phyloP scores from a whole-genome alignment of 2,888 invertebrate genomes.

The Melolontha melolontha region DNA sequence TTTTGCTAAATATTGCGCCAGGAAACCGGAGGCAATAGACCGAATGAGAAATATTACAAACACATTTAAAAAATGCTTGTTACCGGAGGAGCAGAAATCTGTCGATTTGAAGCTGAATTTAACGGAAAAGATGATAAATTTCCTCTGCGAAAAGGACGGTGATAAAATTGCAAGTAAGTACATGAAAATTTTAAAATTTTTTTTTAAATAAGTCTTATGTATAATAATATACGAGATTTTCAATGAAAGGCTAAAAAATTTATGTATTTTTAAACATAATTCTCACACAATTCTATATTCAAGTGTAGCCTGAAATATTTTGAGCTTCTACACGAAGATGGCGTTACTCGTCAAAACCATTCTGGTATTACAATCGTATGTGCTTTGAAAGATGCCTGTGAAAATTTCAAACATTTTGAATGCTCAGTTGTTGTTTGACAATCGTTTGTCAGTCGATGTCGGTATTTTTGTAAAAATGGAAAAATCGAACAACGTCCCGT shows the following conservation, averaged over 20 bases:
- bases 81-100: conserved; percentile 71
- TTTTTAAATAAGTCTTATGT: conserved; percentile 3
- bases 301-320: no score
- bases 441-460: no score
- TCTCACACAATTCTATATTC: no score
- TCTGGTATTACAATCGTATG: no score
- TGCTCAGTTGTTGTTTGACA: no score
- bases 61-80: conserved; percentile 74
- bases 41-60: conserved; percentile 73
- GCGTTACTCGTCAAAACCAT: no score
- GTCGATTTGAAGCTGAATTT: conserved; percentile 75
- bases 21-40: conserved; percentile 69
- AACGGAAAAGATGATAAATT: conserved; percentile 76
- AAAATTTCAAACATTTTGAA: no score
- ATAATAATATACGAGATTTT: neutral
- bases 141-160: conserved; percentile 84
- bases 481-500: no score
- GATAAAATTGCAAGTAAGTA: conserved; percentile 83
- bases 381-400: no score
- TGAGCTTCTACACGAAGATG: no score
- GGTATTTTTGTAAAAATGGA: no score
- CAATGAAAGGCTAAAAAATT: neutral
- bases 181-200: conserved; percentile 5
- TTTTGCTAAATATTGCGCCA: conserved; percentile 75
- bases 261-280: neutral